Percentiles rank a stretch among this genome's conserved stretches.
Conservation (phyloP, 2,888 invertebrate species). For the Stramonita haemastoma region DNA sequence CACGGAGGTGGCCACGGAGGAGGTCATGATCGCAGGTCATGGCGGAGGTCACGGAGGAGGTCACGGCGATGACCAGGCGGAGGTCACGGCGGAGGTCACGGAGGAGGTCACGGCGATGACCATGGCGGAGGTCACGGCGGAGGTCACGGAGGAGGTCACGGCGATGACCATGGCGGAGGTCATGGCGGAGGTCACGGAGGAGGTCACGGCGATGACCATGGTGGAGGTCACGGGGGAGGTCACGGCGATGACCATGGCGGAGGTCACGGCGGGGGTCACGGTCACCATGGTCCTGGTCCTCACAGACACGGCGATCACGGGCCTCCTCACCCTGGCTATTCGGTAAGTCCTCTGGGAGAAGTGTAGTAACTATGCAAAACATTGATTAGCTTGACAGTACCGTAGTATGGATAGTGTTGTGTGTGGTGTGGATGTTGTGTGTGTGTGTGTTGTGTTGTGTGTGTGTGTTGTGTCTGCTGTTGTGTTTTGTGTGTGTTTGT, state of each 20-base stretch:
- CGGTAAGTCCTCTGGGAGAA: slow-evolving; percentile 6
- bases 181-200: slow-evolving; percentile 31
- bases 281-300: neutral
- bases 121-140: slow-evolving; percentile 16
- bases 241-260: slow-evolving; percentile 11
- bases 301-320: slow-evolving; percentile 35
- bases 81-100: slow-evolving; percentile 8
- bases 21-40: slow-evolving; percentile 10
- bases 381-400: neutral
- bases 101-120: neutral
- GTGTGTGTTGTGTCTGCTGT: too few species aligned
- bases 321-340: slow-evolving; percentile 36
- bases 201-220: neutral
- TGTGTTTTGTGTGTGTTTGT: too few species aligned
- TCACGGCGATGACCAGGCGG: neutral
- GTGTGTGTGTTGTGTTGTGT: too few species aligned
- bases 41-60: slow-evolving; percentile 17
- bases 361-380: neutral
- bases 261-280: slow-evolving; percentile 33
- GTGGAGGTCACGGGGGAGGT: neutral
- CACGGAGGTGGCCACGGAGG: neutral
- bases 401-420: too few species aligned
- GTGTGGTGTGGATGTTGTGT: too few species aligned
- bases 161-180: slow-evolving; percentile 1
- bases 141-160: slow-evolving; percentile 35